These are phyloP conservation scores for Hemichromis elongatus DNA, from an alignment of 2,113 vertebrate genomes.

Conservation along the genomic window DNA sequence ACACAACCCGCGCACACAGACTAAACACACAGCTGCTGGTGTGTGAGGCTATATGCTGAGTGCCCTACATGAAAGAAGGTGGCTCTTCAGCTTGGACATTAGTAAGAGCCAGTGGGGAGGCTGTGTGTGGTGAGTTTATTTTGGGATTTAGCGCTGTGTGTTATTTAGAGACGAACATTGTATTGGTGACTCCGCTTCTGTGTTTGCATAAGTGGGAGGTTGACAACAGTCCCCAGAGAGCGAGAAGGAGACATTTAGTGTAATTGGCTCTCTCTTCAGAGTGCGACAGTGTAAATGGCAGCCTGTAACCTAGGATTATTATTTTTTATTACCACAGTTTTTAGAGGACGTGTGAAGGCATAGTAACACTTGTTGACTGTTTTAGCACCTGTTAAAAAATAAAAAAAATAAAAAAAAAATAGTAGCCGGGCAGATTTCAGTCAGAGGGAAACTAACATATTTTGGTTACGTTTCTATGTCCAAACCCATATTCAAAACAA, in stretches of 20 bases:
- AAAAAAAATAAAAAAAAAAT: neutral
- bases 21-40: slow-evolving; percentile 19
- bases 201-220: neutral
- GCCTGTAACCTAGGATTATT: neutral
- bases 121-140: slow-evolving; percentile 50
- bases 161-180: slow-evolving; percentile 53
- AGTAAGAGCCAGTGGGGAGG: slow-evolving; percentile 3
- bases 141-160: slow-evolving; percentile 38
- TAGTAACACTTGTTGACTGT: neutral
- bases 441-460: neutral
- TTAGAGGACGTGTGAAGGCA: neutral
- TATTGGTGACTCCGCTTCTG: slow-evolving; percentile 9
- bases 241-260: slow-evolving; percentile 12
- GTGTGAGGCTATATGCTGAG: neutral
- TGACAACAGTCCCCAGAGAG: neutral
- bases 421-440: neutral
- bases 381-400: fast-evolving
- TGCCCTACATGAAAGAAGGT: slow-evolving; percentile 30
- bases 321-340: neutral
- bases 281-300: neutral
- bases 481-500: neutral
- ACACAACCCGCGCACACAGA: neutral
- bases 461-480: neutral
- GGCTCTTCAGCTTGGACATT: slow-evolving; percentile 38
- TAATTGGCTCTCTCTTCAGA: slow-evolving; percentile 40